Evolutionary conservation across 2,888 invertebrate species (phyloP).

Genomic region (Gasteruption jaculator): DNA sequence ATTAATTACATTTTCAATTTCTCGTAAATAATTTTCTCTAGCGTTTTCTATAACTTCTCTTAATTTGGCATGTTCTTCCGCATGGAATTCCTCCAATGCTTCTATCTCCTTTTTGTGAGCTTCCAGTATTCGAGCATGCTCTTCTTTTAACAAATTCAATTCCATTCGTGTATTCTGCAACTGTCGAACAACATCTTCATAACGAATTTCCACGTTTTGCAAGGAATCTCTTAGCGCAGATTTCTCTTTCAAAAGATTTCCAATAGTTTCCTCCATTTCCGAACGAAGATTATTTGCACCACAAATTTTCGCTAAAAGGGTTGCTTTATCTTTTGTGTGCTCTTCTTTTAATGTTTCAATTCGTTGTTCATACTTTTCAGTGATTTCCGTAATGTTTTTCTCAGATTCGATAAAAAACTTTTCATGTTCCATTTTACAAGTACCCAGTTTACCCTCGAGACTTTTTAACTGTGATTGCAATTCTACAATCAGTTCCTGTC

Average conservation of each 20-base stretch:
- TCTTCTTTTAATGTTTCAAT: constrained; percentile 21
- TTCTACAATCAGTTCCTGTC: constrained; percentile 27
- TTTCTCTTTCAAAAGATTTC: constrained; percentile 27
- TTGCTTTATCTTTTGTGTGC: constrained; percentile 29
- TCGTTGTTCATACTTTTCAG: constrained; percentile 22
- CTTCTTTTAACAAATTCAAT: constrained; percentile 26
- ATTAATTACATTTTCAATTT: constrained; percentile 33
- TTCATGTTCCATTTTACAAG: constrained; percentile 28
- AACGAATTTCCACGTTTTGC: constrained; percentile 30
- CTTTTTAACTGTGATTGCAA: constrained; percentile 31
- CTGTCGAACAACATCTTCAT: constrained; percentile 31
- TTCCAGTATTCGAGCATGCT: constrained; percentile 22
- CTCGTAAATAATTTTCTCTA: constrained; percentile 28
- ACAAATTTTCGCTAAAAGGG: constrained; percentile 26
- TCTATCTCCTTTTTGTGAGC: constrained; percentile 29
- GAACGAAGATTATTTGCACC: constrained; percentile 15
- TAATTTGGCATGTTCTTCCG: constrained; percentile 28
- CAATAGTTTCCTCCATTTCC: constrained; percentile 25
- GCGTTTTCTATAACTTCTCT: constrained; percentile 28
- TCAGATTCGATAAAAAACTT: constrained; percentile 23
- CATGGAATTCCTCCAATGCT: constrained; percentile 22
- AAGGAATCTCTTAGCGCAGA: constrained; percentile 28
- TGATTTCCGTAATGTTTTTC: constrained; percentile 17
- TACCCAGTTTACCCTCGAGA: constrained; percentile 31
- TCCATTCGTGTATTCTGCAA: constrained; percentile 28